Evolutionary conservation across 2,888 invertebrate genomes (phyloP).

Genomic region (Pachycephus smyrnensis): DNA sequence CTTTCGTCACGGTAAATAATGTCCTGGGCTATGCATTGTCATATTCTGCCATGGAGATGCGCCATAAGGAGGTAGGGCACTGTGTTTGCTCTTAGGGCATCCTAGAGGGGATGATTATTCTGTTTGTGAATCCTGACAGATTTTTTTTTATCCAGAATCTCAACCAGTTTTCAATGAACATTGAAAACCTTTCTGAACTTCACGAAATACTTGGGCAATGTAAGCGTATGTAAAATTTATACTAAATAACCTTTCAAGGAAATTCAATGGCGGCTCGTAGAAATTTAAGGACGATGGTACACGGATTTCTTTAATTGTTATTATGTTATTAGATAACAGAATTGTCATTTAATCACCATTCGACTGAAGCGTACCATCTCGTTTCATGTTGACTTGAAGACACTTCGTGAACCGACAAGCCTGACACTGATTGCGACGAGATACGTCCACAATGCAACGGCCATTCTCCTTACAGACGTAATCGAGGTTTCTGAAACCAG

Average conservation of each 20-base stretch:
- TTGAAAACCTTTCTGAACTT: background rate
- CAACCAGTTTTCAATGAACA: background rate
- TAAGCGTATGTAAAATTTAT: background rate
- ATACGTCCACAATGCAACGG: constrained; percentile 90
- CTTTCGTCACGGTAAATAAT: constrained; percentile 17
- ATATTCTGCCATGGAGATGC: constrained; percentile 23
- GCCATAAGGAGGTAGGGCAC: background rate
- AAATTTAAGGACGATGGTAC: background rate
- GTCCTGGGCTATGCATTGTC: constrained; percentile 39
- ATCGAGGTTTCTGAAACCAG: constrained; percentile 79
- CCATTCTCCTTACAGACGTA: constrained; percentile 94
- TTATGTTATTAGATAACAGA: constrained; percentile 1
- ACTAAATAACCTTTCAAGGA: background rate
- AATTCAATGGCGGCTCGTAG: background rate
- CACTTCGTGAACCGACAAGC: constrained; percentile 94
- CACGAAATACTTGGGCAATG: background rate
- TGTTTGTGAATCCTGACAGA: background rate
- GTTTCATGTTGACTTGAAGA: constrained; percentile 91
- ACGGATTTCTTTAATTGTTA: background rate
- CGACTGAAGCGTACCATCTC: constrained; percentile 79
- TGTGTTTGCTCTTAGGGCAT: background rate
- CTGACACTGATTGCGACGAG: constrained; percentile 93
- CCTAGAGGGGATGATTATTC: background rate
- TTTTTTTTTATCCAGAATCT: background rate
- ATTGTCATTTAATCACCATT: constrained; percentile 10